Evolutionary conservation across 2,888 invertebrate species (phyloP), one percentile per base, ranked within the genome.

Genomic region (Poecilus cupreus): DNA sequence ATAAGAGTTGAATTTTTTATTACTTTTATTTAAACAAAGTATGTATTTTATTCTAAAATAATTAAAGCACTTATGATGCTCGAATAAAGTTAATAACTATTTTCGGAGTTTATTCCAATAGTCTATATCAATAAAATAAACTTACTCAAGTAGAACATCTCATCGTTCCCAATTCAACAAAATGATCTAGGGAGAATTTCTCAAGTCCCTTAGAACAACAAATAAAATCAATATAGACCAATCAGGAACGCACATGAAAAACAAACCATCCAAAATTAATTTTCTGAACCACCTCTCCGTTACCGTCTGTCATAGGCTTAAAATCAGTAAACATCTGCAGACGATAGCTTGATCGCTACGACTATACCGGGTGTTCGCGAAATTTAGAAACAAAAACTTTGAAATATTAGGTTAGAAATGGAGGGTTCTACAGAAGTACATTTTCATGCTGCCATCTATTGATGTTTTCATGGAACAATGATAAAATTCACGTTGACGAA

Each of bases 231-330:
- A 68, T 68, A 37, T 68, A 13, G 3, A 60, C 24, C 60, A 26
- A 68, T 37, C 64, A 37, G 37, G 37, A 32, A 68, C 18, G 32
- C 11, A 8, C 16, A 37, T 32, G 32, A 68, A 68, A 68, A 68
- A 68, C 64, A 68, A 68, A 68, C 60, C 24, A 68, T 32, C 16
- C 64, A 68, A 24, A 60, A 68, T 68, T 37, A 68, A 68, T 68
- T 68, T 68, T 18, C 10, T 6, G 64, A 37, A 68, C 16, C 18
- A 68, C 64, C 22, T 60, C 64, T 68, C 32, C 6, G 37, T 37
- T 68, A 54, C 20, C 8, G 13, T 3, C 32, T 32, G 51, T 18
- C 13, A 8, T 20, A 54, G 0, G 1, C 11, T 18, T 18, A 54
- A 54, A n/a, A 54, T 20, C 8, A 8, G 32, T 32, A 32, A 32